These are phyloP conservation scores for Mesochorus sp. DNA, from an alignment of 2,888 invertebrate genomes.

Conservation along the genomic window DNA sequence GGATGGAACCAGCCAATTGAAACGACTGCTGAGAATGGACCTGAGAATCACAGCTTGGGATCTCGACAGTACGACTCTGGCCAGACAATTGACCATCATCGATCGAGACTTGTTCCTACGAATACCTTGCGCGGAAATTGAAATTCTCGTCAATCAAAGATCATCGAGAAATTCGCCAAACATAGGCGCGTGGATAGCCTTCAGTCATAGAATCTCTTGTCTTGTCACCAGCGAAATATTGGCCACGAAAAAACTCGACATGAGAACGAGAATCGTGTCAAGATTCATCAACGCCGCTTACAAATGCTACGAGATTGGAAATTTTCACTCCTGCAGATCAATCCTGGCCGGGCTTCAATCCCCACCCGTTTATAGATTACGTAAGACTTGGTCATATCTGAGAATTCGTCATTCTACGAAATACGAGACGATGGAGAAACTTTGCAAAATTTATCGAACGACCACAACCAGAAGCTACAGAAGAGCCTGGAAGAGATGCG, in stretches of 20 bases:
- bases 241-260: constrained; percentile 71
- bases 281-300: constrained; percentile 84
- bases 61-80: constrained; percentile 83
- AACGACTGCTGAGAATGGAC: constrained; percentile 80
- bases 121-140: constrained; percentile 82
- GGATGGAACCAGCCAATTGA: constrained; percentile 71
- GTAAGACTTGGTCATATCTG: constrained; percentile 83
- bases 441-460: constrained; percentile 82
- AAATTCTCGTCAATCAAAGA: constrained; percentile 80
- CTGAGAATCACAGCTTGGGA: constrained; percentile 83
- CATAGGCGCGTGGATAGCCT: constrained; percentile 83
- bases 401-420: constrained; percentile 83
- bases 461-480: constrained; percentile 80
- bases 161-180: constrained; percentile 83
- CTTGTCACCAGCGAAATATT: constrained; percentile 83
- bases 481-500: constrained; percentile 80
- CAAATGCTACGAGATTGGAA: constrained; percentile 83
- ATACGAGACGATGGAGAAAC: constrained; percentile 83
- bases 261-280: constrained; percentile 83
- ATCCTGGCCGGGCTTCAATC: constrained; percentile 83
- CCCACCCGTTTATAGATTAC: constrained; percentile 83
- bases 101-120: constrained; percentile 84
- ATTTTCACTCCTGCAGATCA: constrained; percentile 84
- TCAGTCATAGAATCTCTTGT: constrained; percentile 83
- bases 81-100: constrained; percentile 83